phyloP scores from a whole-genome alignment of 2,797 vertebrate genomes.

The Anguilla obscura region DNA sequence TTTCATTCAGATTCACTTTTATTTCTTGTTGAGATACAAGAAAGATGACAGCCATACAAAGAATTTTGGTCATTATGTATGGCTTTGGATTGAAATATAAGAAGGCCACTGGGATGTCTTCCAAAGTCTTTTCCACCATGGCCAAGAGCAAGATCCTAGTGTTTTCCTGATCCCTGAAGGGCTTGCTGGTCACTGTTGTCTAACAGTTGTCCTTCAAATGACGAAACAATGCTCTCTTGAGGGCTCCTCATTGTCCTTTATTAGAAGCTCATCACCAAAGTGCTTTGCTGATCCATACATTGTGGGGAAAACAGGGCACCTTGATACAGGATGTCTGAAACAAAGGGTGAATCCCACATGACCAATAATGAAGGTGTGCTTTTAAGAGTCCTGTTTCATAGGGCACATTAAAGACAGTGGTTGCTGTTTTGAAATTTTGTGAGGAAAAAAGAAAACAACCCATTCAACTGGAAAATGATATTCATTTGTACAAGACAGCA shows the following conservation, averaged over 20 bases:
- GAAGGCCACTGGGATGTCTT: neutral
- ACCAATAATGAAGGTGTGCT: neutral
- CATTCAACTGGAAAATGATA: neutral
- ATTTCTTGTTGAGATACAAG: neutral
- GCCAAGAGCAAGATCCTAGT: neutral
- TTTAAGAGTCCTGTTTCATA: neutral
- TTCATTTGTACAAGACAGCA: slow-evolving; percentile 2
- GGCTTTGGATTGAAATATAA: neutral
- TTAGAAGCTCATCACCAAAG: neutral
- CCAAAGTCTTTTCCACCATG: neutral
- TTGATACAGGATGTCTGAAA: neutral
- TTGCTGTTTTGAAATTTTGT: neutral
- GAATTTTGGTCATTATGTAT: neutral
- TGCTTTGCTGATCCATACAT: neutral
- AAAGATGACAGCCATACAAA: neutral
- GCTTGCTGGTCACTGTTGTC: neutral
- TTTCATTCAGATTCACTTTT: neutral
- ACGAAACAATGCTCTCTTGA: neutral
- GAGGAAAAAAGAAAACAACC: neutral
- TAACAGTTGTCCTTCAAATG: slow-evolving; percentile 2
- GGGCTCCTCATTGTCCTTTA: neutral
- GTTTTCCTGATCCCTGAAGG: neutral
- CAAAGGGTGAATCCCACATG: neutral
- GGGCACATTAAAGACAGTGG: neutral
- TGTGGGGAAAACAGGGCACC: neutral